These are phyloP conservation scores for Calliscelio sp. DNA, from an alignment of 2,888 invertebrate genomes.

Conservation along the genomic window DNA sequence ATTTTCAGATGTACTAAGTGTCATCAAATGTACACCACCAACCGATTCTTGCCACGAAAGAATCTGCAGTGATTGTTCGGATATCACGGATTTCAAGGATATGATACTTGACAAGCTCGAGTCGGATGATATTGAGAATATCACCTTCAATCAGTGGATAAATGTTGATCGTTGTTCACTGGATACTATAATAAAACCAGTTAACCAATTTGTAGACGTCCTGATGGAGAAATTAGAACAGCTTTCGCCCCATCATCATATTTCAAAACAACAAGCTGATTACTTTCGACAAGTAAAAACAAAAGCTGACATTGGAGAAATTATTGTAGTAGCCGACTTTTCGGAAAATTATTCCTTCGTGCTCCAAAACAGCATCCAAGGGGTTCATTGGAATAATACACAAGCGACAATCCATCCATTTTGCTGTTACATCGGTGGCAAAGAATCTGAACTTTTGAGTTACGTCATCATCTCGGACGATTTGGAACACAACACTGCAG, in stretches of 20 bases:
- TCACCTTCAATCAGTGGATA: constrained; percentile 16
- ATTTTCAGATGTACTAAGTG: constrained; percentile 9
- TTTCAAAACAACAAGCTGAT: constrained; percentile 56
- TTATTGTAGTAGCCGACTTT: constrained; percentile 66
- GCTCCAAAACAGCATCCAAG: constrained; percentile 57
- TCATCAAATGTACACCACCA: constrained; percentile 5
- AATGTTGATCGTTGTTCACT: constrained; percentile 17
- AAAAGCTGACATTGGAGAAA: constrained; percentile 55
- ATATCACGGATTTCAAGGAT: background rate
- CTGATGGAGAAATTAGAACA: constrained; percentile 4
- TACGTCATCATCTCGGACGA: too few relatives aligned
- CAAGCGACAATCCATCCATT: constrained; percentile 69
- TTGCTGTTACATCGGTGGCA: too few relatives aligned
- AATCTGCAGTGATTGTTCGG: constrained; percentile 16
- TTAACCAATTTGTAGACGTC: constrained; percentile 2
- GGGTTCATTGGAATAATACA: constrained; percentile 65
- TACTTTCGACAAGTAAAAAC: too few relatives aligned
- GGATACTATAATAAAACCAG: constrained; percentile 13
- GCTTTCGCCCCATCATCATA: constrained; percentile 2
- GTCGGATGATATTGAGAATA: background rate
- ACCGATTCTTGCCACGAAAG: constrained; percentile 13
- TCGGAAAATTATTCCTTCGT: constrained; percentile 52
- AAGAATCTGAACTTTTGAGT: too few relatives aligned
- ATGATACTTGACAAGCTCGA: constrained; percentile 1
- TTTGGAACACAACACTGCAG: too few relatives aligned